Base-by-base conservation (phyloP, 2,113 vertebrate species). In the Pitta sordida region DNA sequence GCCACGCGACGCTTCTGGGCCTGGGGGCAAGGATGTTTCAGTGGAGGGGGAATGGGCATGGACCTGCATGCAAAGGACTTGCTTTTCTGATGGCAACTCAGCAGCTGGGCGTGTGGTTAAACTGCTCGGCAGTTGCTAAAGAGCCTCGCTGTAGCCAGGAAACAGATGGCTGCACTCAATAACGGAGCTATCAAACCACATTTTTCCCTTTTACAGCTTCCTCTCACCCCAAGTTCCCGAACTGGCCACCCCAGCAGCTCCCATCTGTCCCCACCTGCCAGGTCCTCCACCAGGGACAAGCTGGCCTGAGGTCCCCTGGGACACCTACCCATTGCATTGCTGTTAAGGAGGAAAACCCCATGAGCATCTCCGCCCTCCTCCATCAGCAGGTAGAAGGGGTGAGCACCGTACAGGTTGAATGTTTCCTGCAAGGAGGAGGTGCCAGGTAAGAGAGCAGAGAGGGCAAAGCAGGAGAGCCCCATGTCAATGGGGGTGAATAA, bases 341-440 rank as follows among this genome's bases (percentile, higher is more conserved):
- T 99, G 97, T 99, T 99, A 44, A 93, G 97, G 32, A 99, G 97
- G 96, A 99, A 99, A 94, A 99, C 98, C 6, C 99, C 99, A 0
- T 99, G 98, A 55, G 98, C 96, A 14, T 93, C 93, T 82, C 98
- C 98, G 0, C 94, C 97, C 81, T 98, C 94, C 95, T 99, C 99
- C 98, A 99, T 96, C 21, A 96, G 91, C 78, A 99, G 96, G 96
- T 99, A 99, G 93, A 99, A 99, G 2, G 99, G 99, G 95, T 99
- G 99, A n/a, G 91, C 98, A 0, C 99, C 98, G 0, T 99, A 99
- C 29, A 99, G 97, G 94, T 99, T 99, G 60, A 97, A 98, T 0
- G 97, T 90, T 77, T 98, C 98, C 99, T 99, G 83, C 64, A 83
- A 86, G 75, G 46, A 82, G 36, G 19, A 83, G 34, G 29, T 81